Percentiles rank a stretch among this genome's conserved stretches.
phyloP scores from a whole-genome alignment of 2,888 invertebrate species.

The Drosophila yooni region DNA sequence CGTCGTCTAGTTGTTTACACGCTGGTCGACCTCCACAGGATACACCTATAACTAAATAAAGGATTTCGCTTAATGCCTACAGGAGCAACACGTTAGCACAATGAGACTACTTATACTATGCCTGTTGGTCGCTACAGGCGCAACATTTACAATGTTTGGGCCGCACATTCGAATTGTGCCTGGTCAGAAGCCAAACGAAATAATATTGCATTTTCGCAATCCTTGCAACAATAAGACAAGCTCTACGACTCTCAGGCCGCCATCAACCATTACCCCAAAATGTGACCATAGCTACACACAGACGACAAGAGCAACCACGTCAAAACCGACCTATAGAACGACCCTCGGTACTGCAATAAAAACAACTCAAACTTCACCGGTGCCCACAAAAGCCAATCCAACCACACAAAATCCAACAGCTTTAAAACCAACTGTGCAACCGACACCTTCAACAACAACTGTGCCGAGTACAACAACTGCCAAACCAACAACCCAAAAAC shows the following conservation, averaged over 20 bases:
- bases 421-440: not conserved
- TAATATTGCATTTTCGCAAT: constrained; percentile 64
- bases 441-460: not conserved
- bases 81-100: not conserved
- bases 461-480: not conserved
- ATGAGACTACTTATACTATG: constrained; percentile 64
- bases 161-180: constrained; percentile 64
- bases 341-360: not conserved
- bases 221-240: constrained; percentile 66
- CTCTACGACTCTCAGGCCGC: constrained; percentile 59
- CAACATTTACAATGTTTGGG: constrained; percentile 64
- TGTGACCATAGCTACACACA: constrained; percentile 40
- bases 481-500: too few relatives aligned
- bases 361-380: not conserved
- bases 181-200: constrained; percentile 60
- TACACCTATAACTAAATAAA: constrained; percentile 1
- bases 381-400: not conserved
- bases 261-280: constrained; percentile 44
- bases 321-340: constrained; percentile 1
- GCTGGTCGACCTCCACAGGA: constrained; percentile 6
- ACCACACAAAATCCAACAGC: not conserved
- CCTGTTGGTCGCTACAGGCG: constrained; percentile 53
- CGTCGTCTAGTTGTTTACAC: constrained; percentile 29
- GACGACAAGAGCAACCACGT: constrained; percentile 7
- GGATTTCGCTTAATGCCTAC: not conserved